Evolutionary conservation across 2,113 vertebrate genomes (phyloP), one percentile per base, ranked within the genome.

Genomic region (Thalassoma bifasciatum): DNA sequence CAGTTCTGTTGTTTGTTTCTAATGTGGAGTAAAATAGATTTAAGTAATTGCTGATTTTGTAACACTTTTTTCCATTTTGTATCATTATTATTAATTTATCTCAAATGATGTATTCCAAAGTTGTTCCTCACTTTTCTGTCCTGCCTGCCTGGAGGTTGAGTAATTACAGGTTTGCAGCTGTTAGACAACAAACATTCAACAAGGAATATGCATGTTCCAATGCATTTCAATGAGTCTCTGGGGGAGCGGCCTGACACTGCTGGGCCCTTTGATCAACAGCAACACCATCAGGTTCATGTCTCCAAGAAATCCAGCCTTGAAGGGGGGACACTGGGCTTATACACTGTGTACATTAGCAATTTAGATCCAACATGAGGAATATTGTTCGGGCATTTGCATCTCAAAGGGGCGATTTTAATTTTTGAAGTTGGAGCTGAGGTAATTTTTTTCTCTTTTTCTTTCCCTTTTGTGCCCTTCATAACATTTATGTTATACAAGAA

Each of bases 331-430:
- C 77, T 81, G 66, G 36, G 79, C 87, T 83, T 77, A 83, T 87
- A 86, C 83, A 82, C 75, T 79, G 82, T 88, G 83, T 86, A 87
- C 83, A 94, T 94, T 93, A 92, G 90, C 91, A 94, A 94, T 94
- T 91, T 92, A 94, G 87, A 94, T 95, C 80, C 72, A 71, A 90
- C 87, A 77, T 77, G 80, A 83, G 86, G 83, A 92, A 86, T 87
- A 92, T 83, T 85, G 81, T 90, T 90, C 58, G 69, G 74, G 75
- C 82, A 92, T 94, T 94, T 93, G 88, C 91, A 94, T 93, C 87
- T 93, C 91, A 94, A 94, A 94, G 86, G 86, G 66, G 61, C 52
- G 76, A 79, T 88, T 85, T 87, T 83, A 77, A 89, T 91, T 91
- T 88, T 65, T 86, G 73, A 84, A 86, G 89, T 86, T 72, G 56